Evolutionary conservation across 2,797 vertebrate species (phyloP).

Genomic region (Psittacula derbiana): DNA sequence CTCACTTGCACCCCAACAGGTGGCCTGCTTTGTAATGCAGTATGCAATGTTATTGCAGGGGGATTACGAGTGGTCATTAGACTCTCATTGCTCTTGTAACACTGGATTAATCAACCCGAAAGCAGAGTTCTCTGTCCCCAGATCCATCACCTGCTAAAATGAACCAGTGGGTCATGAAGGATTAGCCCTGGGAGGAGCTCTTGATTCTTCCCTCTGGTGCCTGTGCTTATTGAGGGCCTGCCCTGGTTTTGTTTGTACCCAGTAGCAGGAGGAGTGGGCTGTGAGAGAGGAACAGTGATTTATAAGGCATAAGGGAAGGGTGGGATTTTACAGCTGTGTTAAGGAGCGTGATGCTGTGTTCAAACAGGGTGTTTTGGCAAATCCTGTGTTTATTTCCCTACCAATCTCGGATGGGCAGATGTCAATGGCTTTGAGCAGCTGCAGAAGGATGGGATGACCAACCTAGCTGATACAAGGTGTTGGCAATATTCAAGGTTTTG

Average conservation of each 20-base stretch:
- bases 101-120: slow-evolving; percentile 23
- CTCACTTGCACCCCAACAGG: neutral
- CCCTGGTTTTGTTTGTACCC: neutral
- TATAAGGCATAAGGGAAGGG: neutral
- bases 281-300: neutral
- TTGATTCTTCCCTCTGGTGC: fast-evolving
- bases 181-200: fast-evolving
- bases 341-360: fast-evolving
- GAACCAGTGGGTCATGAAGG: neutral
- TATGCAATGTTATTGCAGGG: slow-evolving; percentile 35
- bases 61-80: neutral
- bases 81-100: neutral
- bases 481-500: fast-evolving
- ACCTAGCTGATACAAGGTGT: fast-evolving
- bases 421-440: neutral
- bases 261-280: neutral
- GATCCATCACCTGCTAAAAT: neutral
- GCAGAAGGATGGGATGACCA: neutral
- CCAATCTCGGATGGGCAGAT: neutral
- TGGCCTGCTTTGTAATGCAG: neutral
- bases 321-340: neutral
- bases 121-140: neutral
- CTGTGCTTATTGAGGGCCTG: neutral
- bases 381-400: neutral
- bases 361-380: neutral